Evolutionary conservation across 2,888 invertebrate species (phyloP).

Genomic region (Drosophila sordidula): DNA sequence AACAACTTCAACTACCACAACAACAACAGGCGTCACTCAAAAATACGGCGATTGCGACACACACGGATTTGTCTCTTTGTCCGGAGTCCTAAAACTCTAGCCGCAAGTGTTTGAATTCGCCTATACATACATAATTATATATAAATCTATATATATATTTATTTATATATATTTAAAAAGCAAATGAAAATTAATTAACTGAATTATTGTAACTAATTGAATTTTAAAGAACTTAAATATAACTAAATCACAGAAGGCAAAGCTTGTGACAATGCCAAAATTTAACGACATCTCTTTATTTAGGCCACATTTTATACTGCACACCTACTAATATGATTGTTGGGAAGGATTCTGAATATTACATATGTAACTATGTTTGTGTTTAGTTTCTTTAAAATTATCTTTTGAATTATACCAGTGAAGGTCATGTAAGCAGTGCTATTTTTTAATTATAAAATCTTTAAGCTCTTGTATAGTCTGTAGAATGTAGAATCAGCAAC

Average conservation of each 20-base stretch:
- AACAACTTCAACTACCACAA: constrained; percentile 37
- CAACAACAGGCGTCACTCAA: constrained; percentile 44
- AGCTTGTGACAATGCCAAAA: constrained; percentile 73
- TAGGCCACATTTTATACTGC: constrained; percentile 1
- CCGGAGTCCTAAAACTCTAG: constrained; percentile 55
- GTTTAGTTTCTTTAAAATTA: neutral
- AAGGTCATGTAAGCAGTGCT: neutral
- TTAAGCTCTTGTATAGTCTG: neutral
- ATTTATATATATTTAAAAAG: constrained; percentile 42
- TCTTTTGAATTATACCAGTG: neutral
- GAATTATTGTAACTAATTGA: constrained; percentile 70
- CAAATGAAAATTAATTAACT: constrained; percentile 62
- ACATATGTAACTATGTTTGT: neutral
- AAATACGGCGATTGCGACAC: constrained; percentile 36
- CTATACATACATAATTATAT: constrained; percentile 41
- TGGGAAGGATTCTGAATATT: neutral
- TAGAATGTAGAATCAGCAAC: constrained; percentile 1
- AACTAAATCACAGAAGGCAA: constrained; percentile 65
- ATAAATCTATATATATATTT: neutral
- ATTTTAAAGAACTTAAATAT: constrained; percentile 73
- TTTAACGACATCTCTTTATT: constrained; percentile 19
- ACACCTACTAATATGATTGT: neutral
- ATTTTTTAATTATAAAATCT: neutral
- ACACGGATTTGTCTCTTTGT: constrained; percentile 39
- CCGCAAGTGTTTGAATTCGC: constrained; percentile 54